Base-by-base conservation (phyloP, 2,888 invertebrate genomes). In the Agrochola macilenta region DNA sequence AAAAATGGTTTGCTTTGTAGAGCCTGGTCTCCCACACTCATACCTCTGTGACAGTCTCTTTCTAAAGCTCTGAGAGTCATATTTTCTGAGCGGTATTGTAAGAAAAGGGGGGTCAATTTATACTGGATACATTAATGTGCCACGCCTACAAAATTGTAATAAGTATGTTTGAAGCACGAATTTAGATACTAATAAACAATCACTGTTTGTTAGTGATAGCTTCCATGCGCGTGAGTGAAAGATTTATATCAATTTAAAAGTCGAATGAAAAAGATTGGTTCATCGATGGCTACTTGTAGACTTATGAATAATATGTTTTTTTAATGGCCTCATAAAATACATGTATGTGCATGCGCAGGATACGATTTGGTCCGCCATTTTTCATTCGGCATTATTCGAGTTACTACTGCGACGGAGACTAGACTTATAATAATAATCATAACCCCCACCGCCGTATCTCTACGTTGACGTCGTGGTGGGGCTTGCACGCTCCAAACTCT, bases 71-170 rank as follows among this genome's bases (percentile, higher is more conserved):
- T 4, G 23, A 14, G 2, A 30, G 3, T 39, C 23, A 74, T 49
- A 17, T n/a, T 30, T 12, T 57, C n/a, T 43, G n/a, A 3, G 12
- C 12, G 17, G 3, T 14, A 14, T 49, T 52, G 17, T 23, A 23
- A 1, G 39, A 61, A 26, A 14, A 35, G 26, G 74, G 49, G 58
- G 76, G 8, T 68, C 82, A 60, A 26, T 52, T 39, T 78, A 77
- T n/a, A 61, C n/a, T 82, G 80, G 87, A 26, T 23, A 12, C 1
- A 46, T 68, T 60, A 65, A 74, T 17, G n/a, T 30, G 63, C 58
- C 74, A 78, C 63, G 72, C 77, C 75, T 66, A 65, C 74, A 69
- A 78, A 54, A 78, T 61, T 26, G 69, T 69, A 77, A 78, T 65
- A 74, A 57, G 76, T 72, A 63, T 57, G 35, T 65, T 68, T 57